Conservation (phyloP, 2,888 invertebrate genomes). For the Drosophila pseudotalamancana region DNA sequence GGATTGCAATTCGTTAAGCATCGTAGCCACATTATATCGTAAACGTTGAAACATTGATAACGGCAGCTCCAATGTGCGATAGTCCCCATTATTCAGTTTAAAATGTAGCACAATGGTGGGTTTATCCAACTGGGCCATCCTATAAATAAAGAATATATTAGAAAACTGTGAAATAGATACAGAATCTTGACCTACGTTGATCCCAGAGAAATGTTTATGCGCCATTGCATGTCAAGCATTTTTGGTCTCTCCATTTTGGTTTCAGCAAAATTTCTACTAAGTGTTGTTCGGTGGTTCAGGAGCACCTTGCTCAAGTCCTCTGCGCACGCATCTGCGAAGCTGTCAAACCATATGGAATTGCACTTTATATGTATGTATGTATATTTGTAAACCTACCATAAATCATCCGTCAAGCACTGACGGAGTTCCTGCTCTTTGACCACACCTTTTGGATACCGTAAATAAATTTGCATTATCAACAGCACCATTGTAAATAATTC, state of each 20-base stretch:
- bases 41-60: slow-evolving; percentile 85
- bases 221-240: slow-evolving; percentile 85
- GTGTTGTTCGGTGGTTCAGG: slow-evolving; percentile 84
- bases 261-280: slow-evolving; percentile 82
- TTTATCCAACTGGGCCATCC: slow-evolving; percentile 81
- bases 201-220: slow-evolving; percentile 85
- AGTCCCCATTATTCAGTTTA: slow-evolving; percentile 84
- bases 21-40: slow-evolving; percentile 85
- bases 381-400: slow-evolving; percentile 69
- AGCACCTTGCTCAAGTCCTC: slow-evolving; percentile 85
- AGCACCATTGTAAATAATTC: slow-evolving; percentile 85
- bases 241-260: slow-evolving; percentile 84
- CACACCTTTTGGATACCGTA: slow-evolving; percentile 84
- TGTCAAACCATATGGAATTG: slow-evolving; percentile 37
- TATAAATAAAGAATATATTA: slow-evolving; percentile 30
- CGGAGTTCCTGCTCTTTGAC: slow-evolving; percentile 85
- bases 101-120: slow-evolving; percentile 86
- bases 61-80: slow-evolving; percentile 85
- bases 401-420: slow-evolving; percentile 84
- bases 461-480: slow-evolving; percentile 85
- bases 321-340: slow-evolving; percentile 85
- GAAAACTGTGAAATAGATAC: slow-evolving; percentile 68
- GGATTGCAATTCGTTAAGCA: slow-evolving; percentile 85
- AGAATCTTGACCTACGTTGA: slow-evolving; percentile 84
- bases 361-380: background rate